Conservation (phyloP, 2,113 vertebrate species). For the Neopipo cinnamomea region DNA sequence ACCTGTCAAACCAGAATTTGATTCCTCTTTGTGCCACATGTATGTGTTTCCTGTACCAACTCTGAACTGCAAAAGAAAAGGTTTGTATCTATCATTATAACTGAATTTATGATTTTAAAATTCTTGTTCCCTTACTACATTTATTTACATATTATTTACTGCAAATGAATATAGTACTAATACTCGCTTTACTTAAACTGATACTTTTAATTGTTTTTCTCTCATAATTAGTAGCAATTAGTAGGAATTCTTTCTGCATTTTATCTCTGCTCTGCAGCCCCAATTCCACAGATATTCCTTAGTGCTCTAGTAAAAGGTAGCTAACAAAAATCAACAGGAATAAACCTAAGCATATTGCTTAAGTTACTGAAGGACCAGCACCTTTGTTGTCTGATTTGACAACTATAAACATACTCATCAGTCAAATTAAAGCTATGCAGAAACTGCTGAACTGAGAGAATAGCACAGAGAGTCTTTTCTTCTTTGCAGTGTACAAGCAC, state of each 20-base stretch:
- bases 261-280: neutral
- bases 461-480: neutral
- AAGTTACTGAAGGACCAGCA: neutral
- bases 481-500: neutral
- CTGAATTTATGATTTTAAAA: neutral
- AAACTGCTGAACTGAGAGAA: neutral
- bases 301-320: neutral
- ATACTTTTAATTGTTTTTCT: neutral
- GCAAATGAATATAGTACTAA: neutral
- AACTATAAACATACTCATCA: neutral
- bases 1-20: constrained; percentile 72
- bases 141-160: neutral
- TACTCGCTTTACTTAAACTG: neutral
- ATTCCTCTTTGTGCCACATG: constrained; percentile 84
- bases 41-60: constrained; percentile 85
- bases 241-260: neutral
- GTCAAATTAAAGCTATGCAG: neutral
- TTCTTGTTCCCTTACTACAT: neutral
- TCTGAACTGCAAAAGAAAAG: constrained; percentile 90
- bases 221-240: neutral
- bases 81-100: constrained; percentile 71
- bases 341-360: neutral
- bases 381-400: neutral
- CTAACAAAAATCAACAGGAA: neutral
- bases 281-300: neutral